phyloP scores from a whole-genome alignment of 2,113 vertebrate species.

The Rhineura floridana region DNA sequence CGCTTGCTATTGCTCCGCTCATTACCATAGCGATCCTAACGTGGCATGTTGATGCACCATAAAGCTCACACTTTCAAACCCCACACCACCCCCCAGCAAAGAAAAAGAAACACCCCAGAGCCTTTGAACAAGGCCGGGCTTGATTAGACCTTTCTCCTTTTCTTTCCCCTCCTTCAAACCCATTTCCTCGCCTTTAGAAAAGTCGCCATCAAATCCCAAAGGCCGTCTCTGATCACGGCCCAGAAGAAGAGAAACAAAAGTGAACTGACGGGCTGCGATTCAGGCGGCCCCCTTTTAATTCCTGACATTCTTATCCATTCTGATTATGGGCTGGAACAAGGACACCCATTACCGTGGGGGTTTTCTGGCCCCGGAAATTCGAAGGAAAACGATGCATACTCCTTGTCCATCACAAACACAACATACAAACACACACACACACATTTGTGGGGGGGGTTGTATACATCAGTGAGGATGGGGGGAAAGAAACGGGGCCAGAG shows the following conservation, averaged over 20 bases:
- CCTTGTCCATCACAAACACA: constrained; percentile 45
- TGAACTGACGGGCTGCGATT: constrained; percentile 79
- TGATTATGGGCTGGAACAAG: constrained; percentile 84
- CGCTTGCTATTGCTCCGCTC: constrained; percentile 80
- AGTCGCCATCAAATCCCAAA: constrained; percentile 83
- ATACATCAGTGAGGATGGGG: too few species aligned
- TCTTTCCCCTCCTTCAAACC: constrained; percentile 84
- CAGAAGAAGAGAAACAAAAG: constrained; percentile 84
- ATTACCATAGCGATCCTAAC: constrained; percentile 88
- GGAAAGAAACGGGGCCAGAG: neutral
- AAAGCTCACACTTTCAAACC: constrained; percentile 85
- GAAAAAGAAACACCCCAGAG: constrained; percentile 74
- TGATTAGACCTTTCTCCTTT: constrained; percentile 88
- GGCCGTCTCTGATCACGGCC: constrained; percentile 84
- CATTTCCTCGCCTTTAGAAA: constrained; percentile 89
- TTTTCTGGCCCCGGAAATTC: constrained; percentile 82
- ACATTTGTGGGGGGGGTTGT: too few species aligned
- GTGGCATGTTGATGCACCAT: constrained; percentile 84
- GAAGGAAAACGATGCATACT: constrained; percentile 82
- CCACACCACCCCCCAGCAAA: neutral
- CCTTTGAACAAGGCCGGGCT: constrained; percentile 87
- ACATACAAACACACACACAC: constrained; percentile 72
- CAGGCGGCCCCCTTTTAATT: constrained; percentile 78
- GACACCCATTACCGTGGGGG: constrained; percentile 80
- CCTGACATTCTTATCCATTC: constrained; percentile 82